Evolutionary conservation across 64 coral and sea anemone species (phyloP), one percentile per base, ranked within the genome.

Genomic region (Actinia equina): DNA sequence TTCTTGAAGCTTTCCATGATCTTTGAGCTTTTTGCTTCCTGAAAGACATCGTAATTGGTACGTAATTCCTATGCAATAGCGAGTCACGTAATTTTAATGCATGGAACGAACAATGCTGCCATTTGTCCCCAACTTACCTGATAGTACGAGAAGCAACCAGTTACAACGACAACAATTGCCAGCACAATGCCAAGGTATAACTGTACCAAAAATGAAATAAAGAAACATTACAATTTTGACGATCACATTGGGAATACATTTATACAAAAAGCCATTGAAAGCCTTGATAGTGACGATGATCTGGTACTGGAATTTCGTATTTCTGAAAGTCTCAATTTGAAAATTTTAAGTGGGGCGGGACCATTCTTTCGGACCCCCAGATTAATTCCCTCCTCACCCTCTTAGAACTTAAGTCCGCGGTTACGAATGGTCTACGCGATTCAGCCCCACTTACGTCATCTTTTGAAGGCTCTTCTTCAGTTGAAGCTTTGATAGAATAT

Each of bases 1-100:
- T 98, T 98, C 87, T 94, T 98, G 55, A 98, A 98, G 89, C 95
- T 98, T 77, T 98, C 95, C 95, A 98, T 98, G 79, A 98, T 98
- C 64, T 88, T 93, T 64, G 95, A 98, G 57, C 95, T 98, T 80
- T 98, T 98, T 41, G 96, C 87, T 80, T 98, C 96, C 96, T 98
- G 22, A 59, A 91, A 83, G 12, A 58, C n/a, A 74, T 41, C 55
- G 13, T 12, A 49, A 49, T 12, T 57, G 55, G 55, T 57, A n/a
- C n/a, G n/a, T n/a, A 57, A 6, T 12, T 57, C 0, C 11, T 16
- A 57, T 57, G 10, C 15, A 16, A 26, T 74, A 74, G 70, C 16
- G 70, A 74, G 16, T 9, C 70, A 41, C 70, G 55, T 57, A 2
- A 14, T 12, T 57, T 2, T 22, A 41, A 15, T 74, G 70, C 70